These are phyloP conservation scores for Cyclopterus lumpus DNA, from an alignment of 2,797 vertebrate species.

Conservation along the genomic window DNA sequence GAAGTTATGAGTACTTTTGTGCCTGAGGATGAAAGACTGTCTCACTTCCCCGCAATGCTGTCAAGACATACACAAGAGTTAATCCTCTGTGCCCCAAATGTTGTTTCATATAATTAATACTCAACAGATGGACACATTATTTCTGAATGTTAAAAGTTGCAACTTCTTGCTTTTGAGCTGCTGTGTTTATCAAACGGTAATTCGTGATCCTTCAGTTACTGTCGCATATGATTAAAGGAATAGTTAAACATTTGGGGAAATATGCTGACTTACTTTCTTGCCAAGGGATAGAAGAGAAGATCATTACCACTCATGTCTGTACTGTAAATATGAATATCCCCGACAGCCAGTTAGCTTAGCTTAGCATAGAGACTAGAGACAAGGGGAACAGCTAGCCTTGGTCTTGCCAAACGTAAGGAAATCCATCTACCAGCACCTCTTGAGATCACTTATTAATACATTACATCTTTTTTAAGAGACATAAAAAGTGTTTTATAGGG, in stretches of 20 bases:
- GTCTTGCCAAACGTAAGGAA: not conserved
- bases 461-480: not conserved
- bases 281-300: not conserved
- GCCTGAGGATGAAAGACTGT: constrained; percentile 26
- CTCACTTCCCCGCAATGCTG: constrained; percentile 27
- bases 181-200: not conserved
- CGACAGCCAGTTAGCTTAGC: not conserved
- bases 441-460: not conserved
- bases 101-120: constrained; percentile 5
- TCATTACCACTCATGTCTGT: not conserved
- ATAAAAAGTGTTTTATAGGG: not conserved
- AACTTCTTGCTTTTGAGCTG: not conserved
- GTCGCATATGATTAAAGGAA: not conserved
- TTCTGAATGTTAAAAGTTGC: not conserved
- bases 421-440: not conserved
- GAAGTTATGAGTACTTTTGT: constrained; percentile 35
- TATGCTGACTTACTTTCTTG: not conserved
- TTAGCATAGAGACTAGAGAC: not conserved
- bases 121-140: not conserved
- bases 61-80: constrained; percentile 17
- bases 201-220: not conserved
- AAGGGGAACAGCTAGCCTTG: not conserved
- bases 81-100: constrained; percentile 9
- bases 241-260: not conserved
- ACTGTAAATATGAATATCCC: not conserved